Percentiles rank a stretch among this genome's conserved stretches.
phyloP scores from a whole-genome alignment of 2,888 invertebrate species.

The Orchesella flavescens region DNA sequence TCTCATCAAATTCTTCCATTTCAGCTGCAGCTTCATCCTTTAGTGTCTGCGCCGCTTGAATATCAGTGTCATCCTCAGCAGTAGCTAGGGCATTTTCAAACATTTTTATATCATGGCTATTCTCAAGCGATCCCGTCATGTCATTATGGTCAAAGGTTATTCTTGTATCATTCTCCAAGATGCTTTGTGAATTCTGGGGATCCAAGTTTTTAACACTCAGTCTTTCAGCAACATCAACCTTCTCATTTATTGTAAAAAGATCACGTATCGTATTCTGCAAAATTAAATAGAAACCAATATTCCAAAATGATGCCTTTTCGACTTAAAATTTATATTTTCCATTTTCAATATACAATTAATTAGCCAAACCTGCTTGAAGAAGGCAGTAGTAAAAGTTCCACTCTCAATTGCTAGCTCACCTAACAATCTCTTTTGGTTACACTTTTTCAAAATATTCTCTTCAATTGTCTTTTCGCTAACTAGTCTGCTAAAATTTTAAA shows the following conservation, averaged over 20 bases:
- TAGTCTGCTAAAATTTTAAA: slow-evolving; percentile 79
- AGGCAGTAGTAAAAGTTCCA: slow-evolving; percentile 98
- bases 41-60: slow-evolving; percentile 89
- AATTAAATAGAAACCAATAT: too few relatives aligned
- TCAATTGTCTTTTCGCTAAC: slow-evolving; percentile 98
- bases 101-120: slow-evolving; percentile 52
- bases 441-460: slow-evolving; percentile 99
- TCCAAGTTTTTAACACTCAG: too few relatives aligned
- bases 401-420: slow-evolving; percentile 98
- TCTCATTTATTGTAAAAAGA: slow-evolving; percentile 86
- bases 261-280: slow-evolving; percentile 91
- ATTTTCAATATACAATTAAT: too few relatives aligned
- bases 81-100: slow-evolving; percentile 87
- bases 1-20: slow-evolving; percentile 96
- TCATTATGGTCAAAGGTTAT: slow-evolving; percentile 13
- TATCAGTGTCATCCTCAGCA: slow-evolving; percentile 96
- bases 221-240: slow-evolving; percentile 78
- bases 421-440: slow-evolving; percentile 95
- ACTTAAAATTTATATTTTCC: too few relatives aligned
- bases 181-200: too few relatives aligned
- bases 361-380: slow-evolving; percentile 89
- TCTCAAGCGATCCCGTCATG: slow-evolving; percentile 43
- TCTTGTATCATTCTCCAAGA: too few relatives aligned
- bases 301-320: too few relatives aligned
- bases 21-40: slow-evolving; percentile 89